phyloP scores from a whole-genome alignment of 2,888 invertebrate genomes.

The Orchesellides sinensis region DNA sequence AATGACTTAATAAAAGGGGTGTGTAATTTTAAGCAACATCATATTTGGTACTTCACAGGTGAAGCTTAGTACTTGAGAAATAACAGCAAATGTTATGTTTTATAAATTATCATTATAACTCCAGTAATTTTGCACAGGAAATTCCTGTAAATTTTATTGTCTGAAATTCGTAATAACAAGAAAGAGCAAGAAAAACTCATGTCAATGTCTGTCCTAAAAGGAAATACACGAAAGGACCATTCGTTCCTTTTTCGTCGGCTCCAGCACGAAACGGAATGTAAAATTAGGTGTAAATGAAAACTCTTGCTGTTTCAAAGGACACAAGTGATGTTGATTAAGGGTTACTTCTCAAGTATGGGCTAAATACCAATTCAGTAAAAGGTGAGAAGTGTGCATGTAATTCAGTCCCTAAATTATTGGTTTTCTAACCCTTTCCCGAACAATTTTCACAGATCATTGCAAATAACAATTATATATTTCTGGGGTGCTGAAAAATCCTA shows the following conservation, averaged over 20 bases:
- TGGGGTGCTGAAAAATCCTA: not conserved
- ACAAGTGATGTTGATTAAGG: not conserved
- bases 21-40: not conserved
- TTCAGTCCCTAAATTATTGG: not conserved
- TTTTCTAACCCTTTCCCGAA: not conserved
- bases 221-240: not conserved
- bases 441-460: not conserved
- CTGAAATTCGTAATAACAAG: not conserved
- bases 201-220: slow-evolving; percentile 5
- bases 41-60: not conserved
- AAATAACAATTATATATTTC: no score
- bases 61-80: not conserved
- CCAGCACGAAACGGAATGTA: no score
- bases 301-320: no score
- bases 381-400: slow-evolving; percentile 54
- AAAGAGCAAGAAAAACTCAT: slow-evolving; percentile 31
- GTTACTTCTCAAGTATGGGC: slow-evolving; percentile 43
- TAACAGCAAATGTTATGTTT: not conserved
- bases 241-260: no score
- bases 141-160: not conserved
- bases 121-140: not conserved
- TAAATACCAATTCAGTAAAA: slow-evolving; percentile 28
- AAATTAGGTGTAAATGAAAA: no score
- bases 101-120: not conserved
- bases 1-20: not conserved